phyloP scores from a whole-genome alignment of 2,113 vertebrate genomes.

The Hystrix brachyura region DNA sequence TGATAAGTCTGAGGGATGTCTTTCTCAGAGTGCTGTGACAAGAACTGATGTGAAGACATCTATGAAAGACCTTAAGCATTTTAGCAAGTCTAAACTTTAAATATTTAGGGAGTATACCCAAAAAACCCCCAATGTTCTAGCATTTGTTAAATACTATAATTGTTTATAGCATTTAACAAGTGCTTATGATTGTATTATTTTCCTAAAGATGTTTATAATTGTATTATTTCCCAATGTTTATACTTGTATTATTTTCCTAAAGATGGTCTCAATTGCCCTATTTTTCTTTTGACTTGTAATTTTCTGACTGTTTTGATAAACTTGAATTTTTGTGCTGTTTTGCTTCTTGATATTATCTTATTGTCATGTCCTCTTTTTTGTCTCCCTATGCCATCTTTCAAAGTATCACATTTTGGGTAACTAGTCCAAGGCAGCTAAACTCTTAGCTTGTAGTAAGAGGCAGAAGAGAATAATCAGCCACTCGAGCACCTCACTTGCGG shows the following conservation, averaged over 20 bases:
- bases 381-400: not conserved
- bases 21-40: not conserved
- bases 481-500: not conserved
- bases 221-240: not conserved
- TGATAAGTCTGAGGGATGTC: not conserved
- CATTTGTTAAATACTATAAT: no score
- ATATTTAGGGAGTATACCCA: not conserved
- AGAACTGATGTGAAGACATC: not conserved
- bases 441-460: not conserved
- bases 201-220: no score
- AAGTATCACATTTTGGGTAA: conserved; percentile 24
- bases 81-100: not conserved
- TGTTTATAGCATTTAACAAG: no score
- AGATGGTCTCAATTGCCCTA: not conserved
- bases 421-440: not conserved
- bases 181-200: no score
- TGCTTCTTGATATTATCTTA: conserved; percentile 8
- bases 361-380: not conserved
- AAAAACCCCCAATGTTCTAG: not conserved
- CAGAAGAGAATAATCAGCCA: not conserved
- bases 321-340: conserved; percentile 18
- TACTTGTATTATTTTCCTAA: conserved; percentile 59
- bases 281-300: conserved; percentile 39
- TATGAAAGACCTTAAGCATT: not conserved
- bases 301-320: conserved; percentile 62